Conservation (phyloP, 2,797 vertebrate genomes). For the Poeciliopsis gracilis region DNA sequence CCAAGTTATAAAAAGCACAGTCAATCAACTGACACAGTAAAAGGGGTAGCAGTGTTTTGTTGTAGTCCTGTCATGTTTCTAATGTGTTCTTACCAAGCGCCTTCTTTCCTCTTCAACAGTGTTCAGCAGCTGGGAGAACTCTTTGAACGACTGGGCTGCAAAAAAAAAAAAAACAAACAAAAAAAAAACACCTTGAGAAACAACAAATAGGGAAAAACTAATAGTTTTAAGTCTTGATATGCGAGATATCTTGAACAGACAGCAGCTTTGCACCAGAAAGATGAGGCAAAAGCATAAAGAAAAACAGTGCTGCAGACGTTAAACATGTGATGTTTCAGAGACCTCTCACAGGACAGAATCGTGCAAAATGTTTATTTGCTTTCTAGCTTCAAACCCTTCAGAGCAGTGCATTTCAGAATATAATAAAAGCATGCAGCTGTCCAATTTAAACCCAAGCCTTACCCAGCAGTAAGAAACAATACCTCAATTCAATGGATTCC, state of each 20-base stretch:
- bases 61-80: conserved; percentile 1
- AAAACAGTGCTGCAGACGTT: conserved; percentile 42
- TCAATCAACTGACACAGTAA: conserved; percentile 9
- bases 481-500: conserved; percentile 61
- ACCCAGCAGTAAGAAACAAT: conserved; percentile 62
- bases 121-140: conserved; percentile 92
- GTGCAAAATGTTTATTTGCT: conserved; percentile 68
- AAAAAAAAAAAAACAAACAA: conserved; percentile 45
- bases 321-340: conserved; percentile 66
- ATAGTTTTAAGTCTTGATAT: conserved; percentile 15
- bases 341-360: conserved; percentile 37
- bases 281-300: conserved; percentile 30
- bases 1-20: conserved; percentile 1
- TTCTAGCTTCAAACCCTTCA: conserved; percentile 57
- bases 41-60: background rate
- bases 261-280: conserved; percentile 28
- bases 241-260: conserved; percentile 14
- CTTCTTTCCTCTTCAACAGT: conserved; percentile 94
- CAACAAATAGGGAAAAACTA: background rate
- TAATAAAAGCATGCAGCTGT: conserved; percentile 76
- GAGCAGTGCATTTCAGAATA: conserved; percentile 62
- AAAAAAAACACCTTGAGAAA: background rate
- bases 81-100: conserved; percentile 86
- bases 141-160: conserved; percentile 94
- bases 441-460: conserved; percentile 65